Evolutionary conservation across 2,113 vertebrate genomes (phyloP).

Genomic region (Fulmarus glacialis): DNA sequence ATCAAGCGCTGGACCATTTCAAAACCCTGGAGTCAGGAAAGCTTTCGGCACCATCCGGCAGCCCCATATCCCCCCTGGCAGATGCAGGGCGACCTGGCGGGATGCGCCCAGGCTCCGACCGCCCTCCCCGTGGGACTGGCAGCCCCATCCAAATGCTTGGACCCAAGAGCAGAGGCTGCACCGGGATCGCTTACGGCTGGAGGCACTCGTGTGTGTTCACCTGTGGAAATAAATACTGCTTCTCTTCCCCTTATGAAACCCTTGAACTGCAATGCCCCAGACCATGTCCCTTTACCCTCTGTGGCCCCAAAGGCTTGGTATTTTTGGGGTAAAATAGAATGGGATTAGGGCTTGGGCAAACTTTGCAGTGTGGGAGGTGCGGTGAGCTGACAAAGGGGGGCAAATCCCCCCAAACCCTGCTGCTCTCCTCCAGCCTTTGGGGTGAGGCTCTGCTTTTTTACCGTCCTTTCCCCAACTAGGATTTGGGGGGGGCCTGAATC

Average conservation of each 20-base stretch:
- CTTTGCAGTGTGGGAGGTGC: background rate
- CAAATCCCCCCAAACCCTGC: background rate
- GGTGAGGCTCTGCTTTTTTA: background rate
- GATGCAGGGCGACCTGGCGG: background rate
- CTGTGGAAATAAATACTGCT: background rate
- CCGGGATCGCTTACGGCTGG: background rate
- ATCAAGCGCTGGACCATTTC: accelerated
- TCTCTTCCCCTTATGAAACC: background rate
- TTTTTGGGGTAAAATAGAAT: background rate
- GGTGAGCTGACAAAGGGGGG: accelerated
- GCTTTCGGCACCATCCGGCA: accelerated
- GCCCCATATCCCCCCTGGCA: background rate
- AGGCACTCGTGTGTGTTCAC: background rate
- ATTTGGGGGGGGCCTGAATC: accelerated
- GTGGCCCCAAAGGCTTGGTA: background rate
- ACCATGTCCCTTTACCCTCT: accelerated
- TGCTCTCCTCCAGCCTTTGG: background rate
- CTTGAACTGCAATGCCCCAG: background rate
- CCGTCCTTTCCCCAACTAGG: accelerated
- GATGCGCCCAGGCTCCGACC: background rate
- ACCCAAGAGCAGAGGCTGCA: background rate
- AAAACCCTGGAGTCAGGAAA: background rate
- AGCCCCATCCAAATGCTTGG: background rate
- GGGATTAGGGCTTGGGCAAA: background rate
- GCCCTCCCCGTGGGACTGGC: background rate